These are phyloP conservation scores for Calliopsis andreniformis DNA, from an alignment of 1,140 invertebrate genomes.

Conservation along the genomic window DNA sequence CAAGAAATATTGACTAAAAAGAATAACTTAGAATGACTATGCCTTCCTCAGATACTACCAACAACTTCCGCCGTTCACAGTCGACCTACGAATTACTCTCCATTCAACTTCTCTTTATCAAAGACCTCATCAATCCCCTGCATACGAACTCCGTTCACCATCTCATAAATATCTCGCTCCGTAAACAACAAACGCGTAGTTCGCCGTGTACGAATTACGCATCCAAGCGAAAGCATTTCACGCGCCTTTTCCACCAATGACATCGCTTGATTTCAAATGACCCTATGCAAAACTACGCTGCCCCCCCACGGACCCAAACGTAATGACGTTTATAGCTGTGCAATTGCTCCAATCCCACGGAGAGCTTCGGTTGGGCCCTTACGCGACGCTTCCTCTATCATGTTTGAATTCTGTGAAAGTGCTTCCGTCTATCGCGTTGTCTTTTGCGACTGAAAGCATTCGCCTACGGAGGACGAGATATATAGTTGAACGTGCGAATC, in stretches of 20 bases:
- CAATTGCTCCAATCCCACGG: slow-evolving; percentile 43
- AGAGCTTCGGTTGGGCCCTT: slow-evolving; percentile 19
- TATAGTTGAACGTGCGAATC: not conserved
- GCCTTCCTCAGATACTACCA: too few species aligned
- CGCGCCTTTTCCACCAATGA: slow-evolving; percentile 20
- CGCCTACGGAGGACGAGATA: not conserved
- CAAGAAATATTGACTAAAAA: too few species aligned
- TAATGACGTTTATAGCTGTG: slow-evolving; percentile 3
- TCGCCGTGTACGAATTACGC: too few species aligned
- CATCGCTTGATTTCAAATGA: slow-evolving; percentile 25
- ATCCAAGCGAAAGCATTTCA: too few species aligned
- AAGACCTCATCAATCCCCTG: too few species aligned
- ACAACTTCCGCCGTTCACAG: too few species aligned
- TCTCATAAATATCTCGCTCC: too few species aligned
- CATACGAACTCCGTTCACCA: too few species aligned
- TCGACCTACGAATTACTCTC: too few species aligned
- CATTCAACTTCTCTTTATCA: too few species aligned
- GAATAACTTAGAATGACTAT: too few species aligned
- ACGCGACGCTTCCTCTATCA: slow-evolving; percentile 12
- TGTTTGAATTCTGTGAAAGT: slow-evolving; percentile 37
- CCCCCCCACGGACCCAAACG: not conserved
- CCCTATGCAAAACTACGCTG: slow-evolving; percentile 2
- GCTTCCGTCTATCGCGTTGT: not conserved
- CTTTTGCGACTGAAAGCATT: not conserved
- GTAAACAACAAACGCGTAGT: too few species aligned